These are phyloP conservation scores for Phycodurus eques DNA, from an alignment of 2,113 vertebrate genomes.

Conservation along the genomic window DNA sequence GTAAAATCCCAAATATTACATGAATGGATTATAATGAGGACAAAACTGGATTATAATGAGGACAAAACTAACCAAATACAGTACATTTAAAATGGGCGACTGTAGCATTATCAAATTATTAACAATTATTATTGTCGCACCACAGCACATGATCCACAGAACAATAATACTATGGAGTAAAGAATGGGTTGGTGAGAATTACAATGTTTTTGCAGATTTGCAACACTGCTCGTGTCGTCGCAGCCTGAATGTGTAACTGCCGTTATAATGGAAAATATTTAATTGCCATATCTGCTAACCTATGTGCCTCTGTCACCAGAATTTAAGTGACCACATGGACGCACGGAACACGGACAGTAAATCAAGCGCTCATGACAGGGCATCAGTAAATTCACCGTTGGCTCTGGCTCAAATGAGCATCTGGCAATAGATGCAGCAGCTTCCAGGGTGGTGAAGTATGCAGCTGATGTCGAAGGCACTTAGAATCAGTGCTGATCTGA, in stretches of 20 bases:
- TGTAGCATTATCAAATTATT: not conserved
- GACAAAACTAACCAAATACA: too few relatives aligned
- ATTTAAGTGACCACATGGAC: conserved; percentile 13
- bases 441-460: conserved; percentile 51
- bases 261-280: not conserved
- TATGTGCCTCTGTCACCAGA: not conserved
- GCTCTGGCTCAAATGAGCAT: conserved; percentile 39
- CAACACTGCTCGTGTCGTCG: not conserved
- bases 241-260: too few relatives aligned
- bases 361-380: conserved; percentile 37
- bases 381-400: conserved; percentile 42
- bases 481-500: conserved; percentile 59
- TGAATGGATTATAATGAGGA: too few relatives aligned
- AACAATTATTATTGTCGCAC: not conserved
- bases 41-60: too few relatives aligned
- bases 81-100: too few relatives aligned
- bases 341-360: conserved; percentile 22
- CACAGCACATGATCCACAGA: not conserved
- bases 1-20: too few relatives aligned
- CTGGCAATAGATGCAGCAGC: conserved; percentile 48
- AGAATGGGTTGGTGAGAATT: not conserved
- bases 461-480: conserved; percentile 49
- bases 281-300: not conserved
- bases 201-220: not conserved
- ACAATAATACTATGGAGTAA: not conserved